Evolutionary conservation across 1,140 invertebrate species (phyloP).

Genomic region (Glossosoma conforme): DNA sequence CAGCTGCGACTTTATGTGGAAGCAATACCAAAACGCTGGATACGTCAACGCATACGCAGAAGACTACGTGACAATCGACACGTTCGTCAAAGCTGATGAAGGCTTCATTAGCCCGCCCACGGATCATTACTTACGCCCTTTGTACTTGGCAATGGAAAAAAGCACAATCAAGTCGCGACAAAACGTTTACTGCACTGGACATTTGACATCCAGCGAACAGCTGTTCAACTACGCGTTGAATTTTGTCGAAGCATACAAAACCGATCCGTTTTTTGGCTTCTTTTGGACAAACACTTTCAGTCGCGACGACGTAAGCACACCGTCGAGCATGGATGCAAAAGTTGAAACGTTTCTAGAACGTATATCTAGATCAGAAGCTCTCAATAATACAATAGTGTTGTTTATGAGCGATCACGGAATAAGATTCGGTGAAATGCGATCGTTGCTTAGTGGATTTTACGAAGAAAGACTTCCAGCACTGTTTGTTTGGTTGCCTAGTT

Average conservation of each 20-base stretch:
- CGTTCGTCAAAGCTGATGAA: conserved; percentile 35
- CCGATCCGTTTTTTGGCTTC: conserved; percentile 59
- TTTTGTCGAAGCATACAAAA: conserved; percentile 55
- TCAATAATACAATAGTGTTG: conserved; percentile 60
- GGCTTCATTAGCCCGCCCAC: conserved; percentile 51
- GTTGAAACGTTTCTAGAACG: conserved; percentile 49
- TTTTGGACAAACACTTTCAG: conserved; percentile 69
- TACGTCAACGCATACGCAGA: conserved; percentile 41
- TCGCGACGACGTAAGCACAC: conserved; percentile 59
- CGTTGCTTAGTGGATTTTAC: conserved; percentile 69
- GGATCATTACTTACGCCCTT: conserved; percentile 68
- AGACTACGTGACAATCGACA: conserved; percentile 41
- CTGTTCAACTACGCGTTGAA: conserved; percentile 56
- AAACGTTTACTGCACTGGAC: conserved; percentile 52
- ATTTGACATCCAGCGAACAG: conserved; percentile 50
- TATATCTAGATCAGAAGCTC: conserved; percentile 41
- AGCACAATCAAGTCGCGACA: conserved; percentile 37
- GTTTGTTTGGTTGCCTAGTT: conserved; percentile 64
- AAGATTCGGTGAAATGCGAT: conserved; percentile 67
- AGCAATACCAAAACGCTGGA: conserved; percentile 40
- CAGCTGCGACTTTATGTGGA: conserved; percentile 39
- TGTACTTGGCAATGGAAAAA: conserved; percentile 56
- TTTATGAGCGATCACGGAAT: conserved; percentile 85
- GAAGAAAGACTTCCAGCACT: conserved; percentile 81
- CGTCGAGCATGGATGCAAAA: conserved; percentile 53